Evolutionary conservation across 64 coral and sea anemone species (phyloP).

Genomic region (Pocillopora verrucosa): DNA sequence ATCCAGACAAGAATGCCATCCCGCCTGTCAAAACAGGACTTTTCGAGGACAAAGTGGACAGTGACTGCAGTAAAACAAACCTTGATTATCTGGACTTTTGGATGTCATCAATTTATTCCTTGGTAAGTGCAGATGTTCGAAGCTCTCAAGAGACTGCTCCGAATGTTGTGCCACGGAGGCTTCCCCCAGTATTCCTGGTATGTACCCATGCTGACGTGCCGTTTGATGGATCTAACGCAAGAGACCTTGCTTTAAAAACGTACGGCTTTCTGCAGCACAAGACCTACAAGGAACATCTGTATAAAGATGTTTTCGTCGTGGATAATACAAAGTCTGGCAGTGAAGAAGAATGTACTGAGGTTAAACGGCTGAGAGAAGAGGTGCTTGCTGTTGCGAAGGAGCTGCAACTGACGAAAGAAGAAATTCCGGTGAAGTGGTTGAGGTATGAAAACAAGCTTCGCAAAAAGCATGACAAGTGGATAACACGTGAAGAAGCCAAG

Average conservation of each 20-base stretch:
- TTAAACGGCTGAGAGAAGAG: not conserved
- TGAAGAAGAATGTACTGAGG: not conserved
- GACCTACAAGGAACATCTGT: not conserved
- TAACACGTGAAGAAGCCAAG: not conserved
- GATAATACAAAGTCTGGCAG: not conserved
- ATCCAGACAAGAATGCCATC: not conserved
- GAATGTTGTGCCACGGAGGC: no score
- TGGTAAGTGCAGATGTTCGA: no score
- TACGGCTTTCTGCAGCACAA: not conserved
- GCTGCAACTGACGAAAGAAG: no score
- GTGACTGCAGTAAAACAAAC: not conserved
- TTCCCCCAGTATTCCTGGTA: no score
- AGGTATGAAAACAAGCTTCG: not conserved
- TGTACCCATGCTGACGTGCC: no score
- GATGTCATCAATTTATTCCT: not conserved
- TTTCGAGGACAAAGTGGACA: not conserved
- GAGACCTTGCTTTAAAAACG: not conserved
- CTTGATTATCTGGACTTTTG: constrained; percentile 10
- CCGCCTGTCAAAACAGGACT: not conserved
- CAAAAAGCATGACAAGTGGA: not conserved
- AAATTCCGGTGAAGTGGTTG: no score
- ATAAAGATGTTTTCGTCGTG: not conserved
- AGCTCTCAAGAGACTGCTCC: no score
- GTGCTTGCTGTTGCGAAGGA: no score
- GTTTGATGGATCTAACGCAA: not conserved